These are phyloP conservation scores for Odontomachus brunneus DNA, from an alignment of 1,140 invertebrate species.

Conservation along the genomic window DNA sequence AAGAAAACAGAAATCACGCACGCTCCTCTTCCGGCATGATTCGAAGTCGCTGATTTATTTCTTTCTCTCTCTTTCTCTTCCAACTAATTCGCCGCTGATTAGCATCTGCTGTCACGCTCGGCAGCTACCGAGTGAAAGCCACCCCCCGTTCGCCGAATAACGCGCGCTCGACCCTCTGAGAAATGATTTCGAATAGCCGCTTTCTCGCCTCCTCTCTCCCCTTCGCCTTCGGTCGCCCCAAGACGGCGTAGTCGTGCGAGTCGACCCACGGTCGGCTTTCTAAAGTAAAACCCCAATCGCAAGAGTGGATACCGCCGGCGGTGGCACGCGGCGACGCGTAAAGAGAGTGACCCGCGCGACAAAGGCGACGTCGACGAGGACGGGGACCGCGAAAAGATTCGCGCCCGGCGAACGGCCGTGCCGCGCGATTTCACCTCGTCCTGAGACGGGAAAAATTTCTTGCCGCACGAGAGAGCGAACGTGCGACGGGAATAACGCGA, in stretches of 20 bases:
- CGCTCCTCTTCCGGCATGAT: neutral
- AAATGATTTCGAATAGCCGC: constrained; percentile 66
- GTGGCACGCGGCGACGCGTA: neutral
- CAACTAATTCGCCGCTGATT: neutral
- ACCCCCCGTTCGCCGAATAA: constrained; percentile 46
- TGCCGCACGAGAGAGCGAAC: neutral
- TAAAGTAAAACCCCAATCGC: constrained; percentile 66
- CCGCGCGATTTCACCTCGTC: constrained; percentile 34
- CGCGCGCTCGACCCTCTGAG: constrained; percentile 44
- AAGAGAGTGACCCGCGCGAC: constrained; percentile 31
- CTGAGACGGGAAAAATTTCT: constrained; percentile 24
- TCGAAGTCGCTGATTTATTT: neutral
- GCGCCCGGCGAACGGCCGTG: constrained; percentile 5
- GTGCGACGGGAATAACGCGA: constrained; percentile 23
- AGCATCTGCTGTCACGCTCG: neutral
- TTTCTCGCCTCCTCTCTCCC: constrained; percentile 8
- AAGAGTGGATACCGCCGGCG: constrained; percentile 62
- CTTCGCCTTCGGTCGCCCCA: too few species aligned
- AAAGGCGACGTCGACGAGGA: constrained; percentile 12
- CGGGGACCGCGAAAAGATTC: constrained; percentile 43
- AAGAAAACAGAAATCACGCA: too few species aligned
- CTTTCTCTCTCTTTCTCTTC: too few species aligned
- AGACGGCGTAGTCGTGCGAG: constrained; percentile 11
- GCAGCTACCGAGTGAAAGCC: constrained; percentile 14
- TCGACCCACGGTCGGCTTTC: constrained; percentile 25